Base-by-base conservation (phyloP, 2,888 invertebrate genomes). In the Hanleya hanleyi region DNA sequence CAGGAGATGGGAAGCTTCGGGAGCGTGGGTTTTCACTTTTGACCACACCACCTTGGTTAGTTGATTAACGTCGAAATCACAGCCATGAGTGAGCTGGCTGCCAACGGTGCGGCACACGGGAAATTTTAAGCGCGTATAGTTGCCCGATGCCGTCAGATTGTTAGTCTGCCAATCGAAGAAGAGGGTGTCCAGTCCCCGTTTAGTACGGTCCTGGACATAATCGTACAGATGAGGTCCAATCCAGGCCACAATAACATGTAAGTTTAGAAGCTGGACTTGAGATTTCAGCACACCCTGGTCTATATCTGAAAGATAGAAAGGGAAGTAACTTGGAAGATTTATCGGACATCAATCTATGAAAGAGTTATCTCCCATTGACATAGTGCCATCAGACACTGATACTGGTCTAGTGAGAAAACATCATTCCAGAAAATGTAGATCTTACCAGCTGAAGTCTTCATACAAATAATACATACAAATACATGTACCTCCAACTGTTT, bases 241-340 rank as follows among this genome's bases (percentile, higher is more conserved):
- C 94, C 95, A 95, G 5, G 93, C 91, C 0, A 95, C 93, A 84
- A 93, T 93, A 0, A 95, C 93, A 76, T 92, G 92, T 18, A 95
- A 90, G 38, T 92, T 90, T 68, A 93, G 91, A 70, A 92, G 91
- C 15, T 92, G 88, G 12, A 64, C 64, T 26, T 64, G 64, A 64
- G 37, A 35, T 18, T 36, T 64, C 37, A 86, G 76, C 1, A 85
- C 76, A 41, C 84, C 85, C 61, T 77, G 79, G 73, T 88, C 86
- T 68, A 85, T 74, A 51, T 84, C 89, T 89, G 83, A 35, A 78
- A 79, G 62, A 47, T 68, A 36, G 22, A 57, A 50, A 68, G 15
- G 33, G 7, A 67, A 73, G n/a, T n/a, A n/a, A n/a, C n/a, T n/a
- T n/a, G n/a, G n/a, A n/a, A n/a, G n/a, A n/a, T n/a, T n/a, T n/a